These are phyloP conservation scores for Aegotheles bennettii DNA, from an alignment of 2,113 vertebrate species.

Conservation along the genomic window DNA sequence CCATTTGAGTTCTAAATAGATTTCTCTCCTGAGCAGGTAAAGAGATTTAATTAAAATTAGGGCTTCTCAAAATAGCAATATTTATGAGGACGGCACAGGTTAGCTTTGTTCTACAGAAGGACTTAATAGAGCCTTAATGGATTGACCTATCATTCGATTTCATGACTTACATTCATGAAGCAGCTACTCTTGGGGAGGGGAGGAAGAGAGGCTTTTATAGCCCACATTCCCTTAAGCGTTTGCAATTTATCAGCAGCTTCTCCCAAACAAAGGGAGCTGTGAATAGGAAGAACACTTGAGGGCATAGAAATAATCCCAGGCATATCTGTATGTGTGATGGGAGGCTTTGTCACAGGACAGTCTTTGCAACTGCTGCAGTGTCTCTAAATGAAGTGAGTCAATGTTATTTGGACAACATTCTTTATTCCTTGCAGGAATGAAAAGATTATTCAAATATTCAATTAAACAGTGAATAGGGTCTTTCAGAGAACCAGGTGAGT, in stretches of 20 bases:
- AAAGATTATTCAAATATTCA: slow-evolving; percentile 99
- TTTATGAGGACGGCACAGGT: slow-evolving; percentile 90
- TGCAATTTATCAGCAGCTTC: slow-evolving; percentile 92
- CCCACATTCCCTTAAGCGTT: slow-evolving; percentile 92
- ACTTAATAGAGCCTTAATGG: slow-evolving; percentile 94
- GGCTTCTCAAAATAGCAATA: slow-evolving; percentile 85
- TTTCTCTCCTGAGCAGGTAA: slow-evolving; percentile 84
- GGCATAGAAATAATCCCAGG: slow-evolving; percentile 74
- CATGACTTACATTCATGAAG: slow-evolving; percentile 85
- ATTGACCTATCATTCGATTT: slow-evolving; percentile 90
- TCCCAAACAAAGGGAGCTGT: slow-evolving; percentile 88
- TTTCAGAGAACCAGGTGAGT: slow-evolving; percentile 86
- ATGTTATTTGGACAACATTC: slow-evolving; percentile 95
- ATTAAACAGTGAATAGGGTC: slow-evolving; percentile 96
- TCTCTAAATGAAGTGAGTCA: slow-evolving; percentile 83
- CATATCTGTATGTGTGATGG: slow-evolving; percentile 74
- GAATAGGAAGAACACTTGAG: slow-evolving; percentile 91
- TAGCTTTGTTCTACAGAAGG: slow-evolving; percentile 90
- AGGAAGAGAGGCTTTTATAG: slow-evolving; percentile 75
- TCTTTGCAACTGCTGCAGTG: slow-evolving; percentile 84
- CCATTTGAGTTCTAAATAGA: slow-evolving; percentile 86
- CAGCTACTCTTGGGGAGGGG: slow-evolving; percentile 78
- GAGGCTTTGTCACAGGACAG: slow-evolving; percentile 81
- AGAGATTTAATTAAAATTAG: slow-evolving; percentile 96
- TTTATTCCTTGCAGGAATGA: slow-evolving; percentile 92